Evolutionary conservation across 1,140 invertebrate genomes (phyloP).

Genomic region (Leptinotarsa undecemlineata): DNA sequence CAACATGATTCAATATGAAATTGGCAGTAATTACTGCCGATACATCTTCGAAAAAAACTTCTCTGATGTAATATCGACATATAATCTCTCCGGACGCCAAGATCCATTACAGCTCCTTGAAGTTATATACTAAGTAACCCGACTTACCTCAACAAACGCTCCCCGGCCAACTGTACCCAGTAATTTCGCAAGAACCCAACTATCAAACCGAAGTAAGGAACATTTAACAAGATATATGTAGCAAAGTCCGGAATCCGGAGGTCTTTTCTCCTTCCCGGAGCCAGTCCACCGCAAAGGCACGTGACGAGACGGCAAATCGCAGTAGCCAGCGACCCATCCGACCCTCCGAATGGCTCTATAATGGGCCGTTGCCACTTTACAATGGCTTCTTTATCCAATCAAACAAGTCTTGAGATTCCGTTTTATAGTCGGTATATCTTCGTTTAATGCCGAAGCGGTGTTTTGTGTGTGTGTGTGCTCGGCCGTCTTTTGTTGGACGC

Average conservation of each 20-base stretch:
- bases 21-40: too few relatives aligned
- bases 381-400: constrained; percentile 50
- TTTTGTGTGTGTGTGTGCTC: constrained; percentile 9
- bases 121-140: neutral
- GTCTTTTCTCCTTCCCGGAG: constrained; percentile 14
- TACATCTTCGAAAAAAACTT: too few relatives aligned
- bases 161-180: constrained; percentile 5
- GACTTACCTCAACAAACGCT: neutral
- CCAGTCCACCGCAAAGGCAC: constrained; percentile 28
- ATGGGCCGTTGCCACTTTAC: constrained; percentile 45
- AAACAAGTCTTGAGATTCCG: constrained; percentile 30
- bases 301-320: constrained; percentile 38
- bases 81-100: too few relatives aligned
- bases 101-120: too few relatives aligned
- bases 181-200: constrained; percentile 5
- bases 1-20: too few relatives aligned
- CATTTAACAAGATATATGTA: constrained; percentile 35
- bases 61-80: too few relatives aligned
- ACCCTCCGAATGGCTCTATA: constrained; percentile 34
- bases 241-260: constrained; percentile 29
- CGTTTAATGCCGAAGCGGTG: constrained; percentile 28
- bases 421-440: constrained; percentile 33
- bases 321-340: neutral
- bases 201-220: constrained; percentile 18
- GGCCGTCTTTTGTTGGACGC: neutral